Percentiles rank a stretch among this genome's conserved stretches.
Evolutionary conservation across 2,113 vertebrate species (phyloP).

Genomic region (Hypocryptadius cinnamomeus): DNA sequence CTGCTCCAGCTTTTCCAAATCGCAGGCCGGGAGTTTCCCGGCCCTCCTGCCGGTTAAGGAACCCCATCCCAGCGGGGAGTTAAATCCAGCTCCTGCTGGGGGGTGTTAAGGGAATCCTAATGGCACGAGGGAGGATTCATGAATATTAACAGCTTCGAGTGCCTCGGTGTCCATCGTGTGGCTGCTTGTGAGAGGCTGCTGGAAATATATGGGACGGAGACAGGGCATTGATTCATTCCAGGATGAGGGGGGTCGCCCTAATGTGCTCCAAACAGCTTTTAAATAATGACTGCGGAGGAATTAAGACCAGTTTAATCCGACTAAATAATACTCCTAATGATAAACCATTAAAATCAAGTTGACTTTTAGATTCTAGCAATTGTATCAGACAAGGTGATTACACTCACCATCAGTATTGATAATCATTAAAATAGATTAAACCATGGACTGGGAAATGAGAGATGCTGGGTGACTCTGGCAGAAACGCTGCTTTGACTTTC

Average conservation of each 20-base stretch:
- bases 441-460: neutral
- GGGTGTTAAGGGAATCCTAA: neutral
- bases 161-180: neutral
- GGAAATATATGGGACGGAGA: neutral
- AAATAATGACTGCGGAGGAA: neutral
- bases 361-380: slow-evolving; percentile 16
- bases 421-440: slow-evolving; percentile 34
- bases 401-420: neutral
- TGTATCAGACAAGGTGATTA: slow-evolving; percentile 38
- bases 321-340: slow-evolving; percentile 39
- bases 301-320: slow-evolving; percentile 28
- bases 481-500: neutral
- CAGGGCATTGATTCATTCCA: neutral
- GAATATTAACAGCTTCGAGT: neutral
- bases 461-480: neutral
- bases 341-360: slow-evolving; percentile 35
- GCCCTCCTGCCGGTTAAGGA: neutral
- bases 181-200: neutral
- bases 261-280: neutral
- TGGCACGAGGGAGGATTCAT: neutral
- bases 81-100: neutral
- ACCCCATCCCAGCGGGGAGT: neutral
- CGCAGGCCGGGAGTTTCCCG: accelerated
- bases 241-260: neutral
- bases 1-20: neutral